Conservation (phyloP, 1,140 invertebrate genomes). For the Hermetia illucens region DNA sequence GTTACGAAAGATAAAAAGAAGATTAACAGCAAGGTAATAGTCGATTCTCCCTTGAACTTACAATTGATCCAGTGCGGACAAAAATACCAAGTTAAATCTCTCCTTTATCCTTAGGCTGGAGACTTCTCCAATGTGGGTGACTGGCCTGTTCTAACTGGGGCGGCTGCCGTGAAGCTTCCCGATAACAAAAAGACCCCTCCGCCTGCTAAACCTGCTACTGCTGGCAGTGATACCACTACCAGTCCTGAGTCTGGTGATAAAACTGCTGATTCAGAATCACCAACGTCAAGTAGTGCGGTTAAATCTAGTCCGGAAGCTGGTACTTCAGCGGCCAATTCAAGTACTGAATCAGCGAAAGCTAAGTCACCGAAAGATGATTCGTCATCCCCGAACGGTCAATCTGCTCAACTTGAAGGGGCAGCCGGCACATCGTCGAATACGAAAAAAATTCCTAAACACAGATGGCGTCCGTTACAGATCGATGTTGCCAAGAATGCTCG, state of each 20-base stretch:
- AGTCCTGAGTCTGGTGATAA: conserved; percentile 2
- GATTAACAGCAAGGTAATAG: conserved; percentile 42
- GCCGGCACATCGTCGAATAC: conserved; percentile 10
- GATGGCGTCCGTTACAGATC: conserved; percentile 63
- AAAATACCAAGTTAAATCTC: not conserved
- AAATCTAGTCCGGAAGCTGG: not conserved
- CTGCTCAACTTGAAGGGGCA: conserved; percentile 14
- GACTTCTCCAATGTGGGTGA: conserved; percentile 58
- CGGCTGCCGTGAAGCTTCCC: not conserved
- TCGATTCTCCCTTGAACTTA: not conserved
- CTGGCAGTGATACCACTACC: conserved; percentile 1
- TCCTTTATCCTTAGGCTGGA: conserved; percentile 40
- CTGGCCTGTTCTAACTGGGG: conserved; percentile 51
- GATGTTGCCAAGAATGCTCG: conserved; percentile 41
- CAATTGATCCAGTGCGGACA: too few species aligned
- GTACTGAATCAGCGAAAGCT: not conserved
- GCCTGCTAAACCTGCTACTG: not conserved
- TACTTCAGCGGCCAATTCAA: not conserved
- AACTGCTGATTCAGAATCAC: conserved; percentile 1
- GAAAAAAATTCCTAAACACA: conserved; percentile 46
- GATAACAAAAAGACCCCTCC: too few species aligned
- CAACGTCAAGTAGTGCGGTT: conserved; percentile 1
- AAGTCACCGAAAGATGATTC: conserved; percentile 1
- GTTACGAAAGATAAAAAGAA: conserved; percentile 43
- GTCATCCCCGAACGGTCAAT: conserved; percentile 5